Evolutionary conservation across 2,113 vertebrate genomes (phyloP).

Genomic region (Protobothrops flavoviridis): DNA sequence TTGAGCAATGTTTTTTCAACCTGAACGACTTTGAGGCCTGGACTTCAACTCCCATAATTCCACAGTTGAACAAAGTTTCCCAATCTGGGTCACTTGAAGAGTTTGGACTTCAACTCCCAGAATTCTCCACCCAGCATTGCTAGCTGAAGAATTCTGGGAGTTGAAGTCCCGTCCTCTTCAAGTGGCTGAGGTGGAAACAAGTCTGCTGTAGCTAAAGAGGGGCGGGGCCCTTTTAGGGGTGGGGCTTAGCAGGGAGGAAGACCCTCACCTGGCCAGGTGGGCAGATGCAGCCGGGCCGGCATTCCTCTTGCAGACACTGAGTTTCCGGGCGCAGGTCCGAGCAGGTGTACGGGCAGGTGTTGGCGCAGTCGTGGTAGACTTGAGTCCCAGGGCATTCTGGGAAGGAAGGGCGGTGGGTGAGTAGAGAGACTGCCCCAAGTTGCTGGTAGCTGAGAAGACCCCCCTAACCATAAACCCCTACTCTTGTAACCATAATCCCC

Average conservation of each 20-base stretch:
- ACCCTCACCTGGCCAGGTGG: constrained; percentile 71
- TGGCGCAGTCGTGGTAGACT: constrained; percentile 72
- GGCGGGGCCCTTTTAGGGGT: not conserved
- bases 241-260: not conserved
- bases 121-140: not conserved
- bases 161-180: not conserved
- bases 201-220: not conserved
- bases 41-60: too few species aligned
- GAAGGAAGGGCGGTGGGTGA: not conserved
- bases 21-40: too few species aligned
- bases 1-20: too few species aligned
- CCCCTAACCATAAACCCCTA: too few species aligned
- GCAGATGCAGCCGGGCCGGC: constrained; percentile 69
- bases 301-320: constrained; percentile 46
- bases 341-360: constrained; percentile 76
- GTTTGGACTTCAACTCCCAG: too few species aligned
- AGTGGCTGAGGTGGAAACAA: fast-evolving
- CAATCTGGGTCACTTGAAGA: too few species aligned
- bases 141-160: not conserved
- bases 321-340: constrained; percentile 75
- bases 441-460: not conserved
- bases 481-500: too few species aligned
- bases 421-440: not conserved
- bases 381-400: constrained; percentile 77
- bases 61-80: too few species aligned